Conservation (phyloP, 2,113 vertebrate species). For the Rhombomys opimus region DNA sequence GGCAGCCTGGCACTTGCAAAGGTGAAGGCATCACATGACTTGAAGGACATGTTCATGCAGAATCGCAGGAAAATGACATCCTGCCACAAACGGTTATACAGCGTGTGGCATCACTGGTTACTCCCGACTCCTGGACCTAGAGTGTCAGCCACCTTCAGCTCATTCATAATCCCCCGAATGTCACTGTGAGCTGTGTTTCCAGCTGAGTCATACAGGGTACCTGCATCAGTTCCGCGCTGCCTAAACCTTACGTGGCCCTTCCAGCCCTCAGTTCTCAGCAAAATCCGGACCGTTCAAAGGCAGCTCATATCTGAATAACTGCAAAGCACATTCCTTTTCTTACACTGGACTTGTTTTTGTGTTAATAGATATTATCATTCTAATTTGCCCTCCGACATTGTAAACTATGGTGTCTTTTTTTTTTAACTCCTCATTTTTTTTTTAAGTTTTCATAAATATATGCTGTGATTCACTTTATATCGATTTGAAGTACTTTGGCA, state of each 20-base stretch:
- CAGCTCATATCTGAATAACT: background rate
- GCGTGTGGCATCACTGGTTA: too few species aligned
- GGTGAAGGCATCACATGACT: background rate
- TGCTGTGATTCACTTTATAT: background rate
- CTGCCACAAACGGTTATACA: background rate
- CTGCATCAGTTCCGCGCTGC: background rate
- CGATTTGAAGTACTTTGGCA: background rate
- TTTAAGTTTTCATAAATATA: constrained; percentile 41
- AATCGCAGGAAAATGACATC: background rate
- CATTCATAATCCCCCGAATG: too few species aligned
- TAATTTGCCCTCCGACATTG: background rate
- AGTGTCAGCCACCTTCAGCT: background rate
- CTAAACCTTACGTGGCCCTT: background rate
- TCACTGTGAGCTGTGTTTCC: background rate
- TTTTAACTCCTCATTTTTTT: background rate
- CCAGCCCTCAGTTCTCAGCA: background rate
- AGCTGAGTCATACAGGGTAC: background rate
- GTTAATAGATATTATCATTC: background rate
- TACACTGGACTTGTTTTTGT: background rate
- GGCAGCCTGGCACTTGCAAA: background rate
- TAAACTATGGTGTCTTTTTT: background rate
- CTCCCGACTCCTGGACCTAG: background rate
- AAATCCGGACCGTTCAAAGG: background rate
- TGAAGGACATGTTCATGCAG: background rate
- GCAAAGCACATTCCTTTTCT: background rate